A percentile compares a stretch with the other conserved stretches of the same genome.
Conservation (phyloP, 2,888 invertebrate species). For the Byasa hedistus region DNA sequence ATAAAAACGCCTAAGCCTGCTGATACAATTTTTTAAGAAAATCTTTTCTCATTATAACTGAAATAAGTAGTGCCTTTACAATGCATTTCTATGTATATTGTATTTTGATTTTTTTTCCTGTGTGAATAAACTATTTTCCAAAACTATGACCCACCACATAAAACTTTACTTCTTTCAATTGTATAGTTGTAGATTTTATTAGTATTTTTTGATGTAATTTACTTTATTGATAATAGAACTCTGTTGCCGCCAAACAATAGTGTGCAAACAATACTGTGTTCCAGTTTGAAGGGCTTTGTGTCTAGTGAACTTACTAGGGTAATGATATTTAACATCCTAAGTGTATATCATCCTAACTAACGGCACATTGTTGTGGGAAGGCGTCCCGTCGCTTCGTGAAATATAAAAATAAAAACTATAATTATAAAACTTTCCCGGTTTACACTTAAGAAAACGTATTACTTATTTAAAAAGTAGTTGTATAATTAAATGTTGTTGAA, state of each 20-base stretch:
- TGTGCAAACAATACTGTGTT: too few species aligned
- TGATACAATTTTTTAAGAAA: constrained; percentile 1
- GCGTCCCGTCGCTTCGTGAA: too few species aligned
- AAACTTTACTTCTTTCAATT: constrained; percentile 8
- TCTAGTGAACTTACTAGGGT: too few species aligned
- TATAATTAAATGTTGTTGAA: constrained; percentile 53
- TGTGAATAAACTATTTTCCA: neutral
- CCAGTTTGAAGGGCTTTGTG: too few species aligned
- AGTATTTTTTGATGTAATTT: constrained; percentile 2
- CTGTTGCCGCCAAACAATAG: too few species aligned
- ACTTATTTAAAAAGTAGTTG: constrained; percentile 43
- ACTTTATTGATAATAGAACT: neutral
- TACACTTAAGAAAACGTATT: constrained; percentile 23
- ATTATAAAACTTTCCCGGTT: neutral
- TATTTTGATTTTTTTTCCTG: too few species aligned
- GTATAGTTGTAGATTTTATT: constrained; percentile 9
- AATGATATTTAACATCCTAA: too few species aligned
- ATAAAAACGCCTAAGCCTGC: constrained; percentile 5
- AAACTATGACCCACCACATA: neutral
- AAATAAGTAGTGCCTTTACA: too few species aligned
- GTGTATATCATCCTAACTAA: too few species aligned
- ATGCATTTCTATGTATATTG: too few species aligned
- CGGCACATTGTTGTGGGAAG: too few species aligned
- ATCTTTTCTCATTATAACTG: neutral
- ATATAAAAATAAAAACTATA: neutral